Evolutionary conservation across 1,140 invertebrate species (phyloP), one percentile per base, ranked within the genome.

Genomic region (Panagrolaimus sp.): DNA sequence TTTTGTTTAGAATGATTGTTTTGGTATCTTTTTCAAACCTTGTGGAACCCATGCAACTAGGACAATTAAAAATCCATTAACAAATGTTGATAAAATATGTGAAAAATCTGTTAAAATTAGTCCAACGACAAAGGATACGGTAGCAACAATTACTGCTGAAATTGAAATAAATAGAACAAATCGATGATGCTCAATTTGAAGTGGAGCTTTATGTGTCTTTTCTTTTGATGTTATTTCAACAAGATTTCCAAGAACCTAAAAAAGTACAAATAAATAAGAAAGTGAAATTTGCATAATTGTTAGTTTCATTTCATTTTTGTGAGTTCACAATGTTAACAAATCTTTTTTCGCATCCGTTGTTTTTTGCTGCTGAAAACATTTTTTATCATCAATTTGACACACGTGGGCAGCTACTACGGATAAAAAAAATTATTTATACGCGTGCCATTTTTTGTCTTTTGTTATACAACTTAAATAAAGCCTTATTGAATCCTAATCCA

Each of bases 41-140:
- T 76, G 74, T 20, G 76, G 71, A 38, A 78, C 57, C 38, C 66
- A 69, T 9, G 66, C 71, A 9, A 77, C 62, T 23, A 76, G 14
- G 4, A 76, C 68, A 57, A 77, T 45, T 9, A 77, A 53, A 27
- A 77, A 77, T 63, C 75, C 76, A 65, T 78, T 77, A 47, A 77
- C 71, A 65, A 77, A 78, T 11, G 67, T 72, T 31, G 48, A 47
- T n/a, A 76, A 11, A 20, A 78, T 57, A 11, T 71, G 47, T 9
- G 51, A 31, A 57, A 68, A 71, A 45, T 42, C 43, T 13, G 66
- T 70, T 16, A 75, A 31, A 31, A 48, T 45, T 25, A 78, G 51
- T 20, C 75, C 75, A 20, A 78, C 44, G 13, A 70, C n/a, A 46
- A 76, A 78, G 23, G 76, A 69, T 9, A 75, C 46, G 44, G 65